Conservation (phyloP, 1,140 invertebrate species). For the Heliconius hermathena region DNA sequence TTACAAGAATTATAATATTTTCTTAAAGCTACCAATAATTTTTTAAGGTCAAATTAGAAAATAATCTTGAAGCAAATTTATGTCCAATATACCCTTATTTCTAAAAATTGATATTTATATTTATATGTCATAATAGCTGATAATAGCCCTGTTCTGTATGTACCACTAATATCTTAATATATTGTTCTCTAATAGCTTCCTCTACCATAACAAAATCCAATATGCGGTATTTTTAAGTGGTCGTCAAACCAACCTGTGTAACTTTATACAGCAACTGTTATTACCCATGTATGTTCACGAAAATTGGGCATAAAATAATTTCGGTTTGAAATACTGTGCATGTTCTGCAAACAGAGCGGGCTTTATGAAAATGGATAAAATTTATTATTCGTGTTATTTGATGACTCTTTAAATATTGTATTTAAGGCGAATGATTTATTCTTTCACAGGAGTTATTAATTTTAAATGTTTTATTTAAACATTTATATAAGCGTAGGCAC, state of each 20-base stretch:
- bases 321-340: no score
- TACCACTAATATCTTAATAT: neutral
- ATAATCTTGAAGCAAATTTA: no score
- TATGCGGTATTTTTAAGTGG: constrained; percentile 9
- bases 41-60: no score
- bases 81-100: no score
- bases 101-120: no score
- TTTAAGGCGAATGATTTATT: neutral
- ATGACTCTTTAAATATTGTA: constrained; percentile 3
- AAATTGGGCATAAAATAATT: constrained; percentile 32
- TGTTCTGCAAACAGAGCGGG: no score
- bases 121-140: no score
- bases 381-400: constrained; percentile 24
- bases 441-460: neutral
- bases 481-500: neutral
- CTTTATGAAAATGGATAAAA: no score
- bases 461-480: neutral
- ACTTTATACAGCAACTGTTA: constrained; percentile 32
- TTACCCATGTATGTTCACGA: constrained; percentile 26
- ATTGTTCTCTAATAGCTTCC: neutral
- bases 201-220: neutral
- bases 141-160: no score
- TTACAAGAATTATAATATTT: no score
- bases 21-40: no score
- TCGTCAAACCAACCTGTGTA: constrained; percentile 30